These are phyloP conservation scores for Prosapia bicincta DNA, from an alignment of 2,888 invertebrate genomes.

Conservation along the genomic window DNA sequence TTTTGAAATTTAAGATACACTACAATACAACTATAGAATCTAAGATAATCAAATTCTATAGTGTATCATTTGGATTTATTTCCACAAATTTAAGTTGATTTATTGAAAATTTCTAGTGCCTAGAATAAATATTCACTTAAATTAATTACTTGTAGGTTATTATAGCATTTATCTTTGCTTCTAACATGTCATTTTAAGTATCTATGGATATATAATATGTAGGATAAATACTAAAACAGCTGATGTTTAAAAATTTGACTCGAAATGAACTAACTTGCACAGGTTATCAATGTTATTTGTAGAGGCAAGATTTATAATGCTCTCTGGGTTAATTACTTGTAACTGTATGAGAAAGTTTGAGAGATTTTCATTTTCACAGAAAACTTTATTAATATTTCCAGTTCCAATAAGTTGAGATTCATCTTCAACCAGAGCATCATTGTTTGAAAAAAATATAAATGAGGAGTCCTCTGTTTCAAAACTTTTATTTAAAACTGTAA, in stretches of 20 bases:
- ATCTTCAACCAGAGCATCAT: slow-evolving; percentile 11
- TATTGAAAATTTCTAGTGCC: no score
- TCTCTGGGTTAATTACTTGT: slow-evolving; percentile 16
- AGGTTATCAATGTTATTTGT: slow-evolving; percentile 12
- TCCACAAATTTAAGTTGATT: no score
- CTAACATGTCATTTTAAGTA: no score
- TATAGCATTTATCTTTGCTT: no score
- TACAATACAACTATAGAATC: no score
- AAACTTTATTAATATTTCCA: background rate
- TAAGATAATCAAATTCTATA: no score
- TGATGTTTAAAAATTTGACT: background rate
- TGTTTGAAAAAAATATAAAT: slow-evolving; percentile 9
- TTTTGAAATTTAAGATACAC: no score
- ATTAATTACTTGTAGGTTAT: no score
- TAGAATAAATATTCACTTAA: no score
- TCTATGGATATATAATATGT: no score
- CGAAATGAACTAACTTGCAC: slow-evolving; percentile 6
- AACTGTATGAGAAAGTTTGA: background rate
- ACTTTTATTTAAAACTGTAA: background rate
- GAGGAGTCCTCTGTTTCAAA: slow-evolving; percentile 4
- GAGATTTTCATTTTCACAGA: background rate
- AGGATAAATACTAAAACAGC: no score
- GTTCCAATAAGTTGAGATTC: background rate
- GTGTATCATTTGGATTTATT: no score
- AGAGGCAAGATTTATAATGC: slow-evolving; percentile 8